Percentiles rank a stretch among this genome's conserved stretches.
phyloP scores from a whole-genome alignment of 2,888 invertebrate species.

The Bellardia pandia region DNA sequence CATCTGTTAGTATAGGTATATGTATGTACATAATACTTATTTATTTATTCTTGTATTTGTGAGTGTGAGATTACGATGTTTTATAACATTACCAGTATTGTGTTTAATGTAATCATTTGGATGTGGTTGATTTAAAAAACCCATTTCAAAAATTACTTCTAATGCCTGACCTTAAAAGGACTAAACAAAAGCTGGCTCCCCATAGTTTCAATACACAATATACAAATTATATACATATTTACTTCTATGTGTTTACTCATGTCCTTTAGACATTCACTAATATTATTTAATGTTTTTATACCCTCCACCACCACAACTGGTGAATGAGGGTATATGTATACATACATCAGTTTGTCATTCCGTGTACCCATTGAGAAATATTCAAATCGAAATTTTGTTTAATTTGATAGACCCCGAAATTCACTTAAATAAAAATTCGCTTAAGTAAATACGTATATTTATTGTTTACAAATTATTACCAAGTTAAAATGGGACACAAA shows the following conservation, averaged over 20 bases:
- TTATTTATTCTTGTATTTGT: neutral
- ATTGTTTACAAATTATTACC: too few relatives aligned
- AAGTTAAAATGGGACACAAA: too few relatives aligned
- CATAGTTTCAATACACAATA: slow-evolving; percentile 45
- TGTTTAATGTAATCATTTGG: slow-evolving; percentile 58
- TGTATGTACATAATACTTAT: neutral
- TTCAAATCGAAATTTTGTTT: too few relatives aligned
- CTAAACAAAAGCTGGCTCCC: slow-evolving; percentile 65
- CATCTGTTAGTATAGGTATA: slow-evolving; percentile 55
- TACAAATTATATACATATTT: slow-evolving; percentile 57
- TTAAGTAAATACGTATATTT: too few relatives aligned
- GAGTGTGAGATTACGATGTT: neutral
- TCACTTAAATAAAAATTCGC: too few relatives aligned
- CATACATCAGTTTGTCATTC: too few relatives aligned
- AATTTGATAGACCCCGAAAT: too few relatives aligned
- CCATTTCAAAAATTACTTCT: slow-evolving; percentile 69
- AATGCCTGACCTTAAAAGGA: slow-evolving; percentile 67
- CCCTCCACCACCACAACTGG: too few relatives aligned
- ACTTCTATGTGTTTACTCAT: slow-evolving; percentile 20
- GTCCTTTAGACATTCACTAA: slow-evolving; percentile 46
- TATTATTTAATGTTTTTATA: slow-evolving; percentile 34
- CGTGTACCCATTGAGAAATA: neutral
- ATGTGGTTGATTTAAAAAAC: slow-evolving; percentile 66
- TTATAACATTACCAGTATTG: slow-evolving; percentile 24
- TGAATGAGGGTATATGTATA: too few relatives aligned